Base-by-base conservation (phyloP, 1,140 invertebrate genomes). In the Pissodes strobi region DNA sequence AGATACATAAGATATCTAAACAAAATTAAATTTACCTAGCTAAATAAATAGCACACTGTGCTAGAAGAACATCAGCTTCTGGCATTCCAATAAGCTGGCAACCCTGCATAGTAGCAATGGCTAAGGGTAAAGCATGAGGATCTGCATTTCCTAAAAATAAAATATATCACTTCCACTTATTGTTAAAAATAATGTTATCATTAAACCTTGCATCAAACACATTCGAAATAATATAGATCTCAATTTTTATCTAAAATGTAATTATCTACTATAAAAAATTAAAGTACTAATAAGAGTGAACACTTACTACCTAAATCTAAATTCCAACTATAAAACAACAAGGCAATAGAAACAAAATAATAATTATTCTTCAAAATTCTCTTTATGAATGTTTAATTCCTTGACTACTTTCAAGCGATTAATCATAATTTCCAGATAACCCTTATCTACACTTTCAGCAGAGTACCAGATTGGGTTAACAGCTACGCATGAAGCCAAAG, bases 401-500 rank as follows among this genome's bases (percentile, higher is more conserved):
- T 91, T 91, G 66, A 91, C 88, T 87, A 91, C 90, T 81, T 89
- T 90, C 66, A 94, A 86, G 66, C 93, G 84, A 78, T 93, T 87
- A 61, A 96, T 81, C 91, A 95, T 94, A 79, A 93, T 93, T 51
- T 88, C 83, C 66, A 95, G 84, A 13, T 87, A 83, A 71, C 91
- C 37, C 53, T 86, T 82, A 1, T 84, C 83, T 8, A 95, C 82
- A 12, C 91, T 82, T 72, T 88, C 86, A 37, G 90, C 92, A 34
- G 91, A 93, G 78, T 94, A 95, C 94, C 94, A 96, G 17, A 95
- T 90, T 19, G 92, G 92, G 72, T 91, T 94, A 74, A 95, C 92
- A 2, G 93, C 91, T 23, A 93, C 90, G 79, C 93, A 94, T 27
- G 90, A 91, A 62, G 91, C 79, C 81, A 95, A 92, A 15, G 93